Base-by-base conservation (phyloP, 2,888 invertebrate genomes). In the Parnassius mnemosyne region DNA sequence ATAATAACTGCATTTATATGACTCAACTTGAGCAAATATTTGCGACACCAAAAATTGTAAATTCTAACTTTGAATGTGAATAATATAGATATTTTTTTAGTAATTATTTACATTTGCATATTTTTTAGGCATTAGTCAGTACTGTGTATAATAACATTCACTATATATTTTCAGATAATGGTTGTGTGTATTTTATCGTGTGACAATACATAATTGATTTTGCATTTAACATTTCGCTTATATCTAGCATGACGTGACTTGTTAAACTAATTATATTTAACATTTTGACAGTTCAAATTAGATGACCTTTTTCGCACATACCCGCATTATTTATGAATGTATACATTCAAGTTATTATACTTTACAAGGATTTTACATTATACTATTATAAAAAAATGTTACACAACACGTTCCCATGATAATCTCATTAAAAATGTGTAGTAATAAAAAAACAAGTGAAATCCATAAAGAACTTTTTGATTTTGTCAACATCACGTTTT, bases 101-200 rank as follows among this genome's bases (percentile, higher is more conserved):
- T 76, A 76, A 65, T 63, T 74, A 69, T 72, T 76, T 74, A 76
- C 70, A 71, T 71, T 49, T 75, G 75, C 68, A 74, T 77, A 78
- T 73, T 70, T 60, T 73, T 74, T 71, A 70, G 70, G 59, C 68
- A 59, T 70, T 73, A 73, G 68, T 66, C 61, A 64, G 61, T 51
- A 41, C 65, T 63, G 64, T 65, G 66, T 61, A 55, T 59, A 58
- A 64, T 67, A 58, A 61, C 54, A 68, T 70, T 68, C 70, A 71
- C 71, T 76, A 73, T 71, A 76, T 71, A 78, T 75, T 73, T 75
- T 76, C 71, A 74, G 65, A 74, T 71, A 71, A 71, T 77, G 84
- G 83, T 84, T 85, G 83, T 86, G 80, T 82, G 80, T 76, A 74
- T 74, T 77, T 78, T 80, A 77, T 76, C 70, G 73, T 74, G 71